A percentile compares a stretch with the other conserved stretches of the same genome.
Evolutionary conservation across 2,888 invertebrate species (phyloP).

Genomic region (Meiosimyza decipiens): DNA sequence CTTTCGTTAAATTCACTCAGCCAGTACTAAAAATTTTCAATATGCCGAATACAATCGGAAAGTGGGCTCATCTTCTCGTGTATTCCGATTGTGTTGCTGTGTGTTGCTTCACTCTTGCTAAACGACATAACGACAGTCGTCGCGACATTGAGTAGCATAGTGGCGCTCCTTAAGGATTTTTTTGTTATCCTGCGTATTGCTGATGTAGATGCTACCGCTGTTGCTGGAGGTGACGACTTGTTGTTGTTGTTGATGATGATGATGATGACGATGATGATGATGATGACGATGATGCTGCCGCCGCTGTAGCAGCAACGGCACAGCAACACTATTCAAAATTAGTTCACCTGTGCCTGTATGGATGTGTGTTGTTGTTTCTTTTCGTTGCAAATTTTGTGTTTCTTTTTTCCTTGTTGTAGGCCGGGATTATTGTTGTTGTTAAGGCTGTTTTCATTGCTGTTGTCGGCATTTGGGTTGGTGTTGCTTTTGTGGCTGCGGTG

Average conservation of each 20-base stretch:
- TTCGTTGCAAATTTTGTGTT: background rate
- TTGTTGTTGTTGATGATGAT: background rate
- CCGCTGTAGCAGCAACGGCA: background rate
- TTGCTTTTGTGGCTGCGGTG: background rate
- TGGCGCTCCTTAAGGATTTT: constrained; percentile 14
- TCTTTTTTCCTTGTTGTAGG: background rate
- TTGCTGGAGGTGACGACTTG: constrained; percentile 1
- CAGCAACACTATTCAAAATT: constrained; percentile 1
- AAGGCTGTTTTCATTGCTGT: background rate
- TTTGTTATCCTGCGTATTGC: background rate
- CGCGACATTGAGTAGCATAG: no score
- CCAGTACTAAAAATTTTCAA: background rate
- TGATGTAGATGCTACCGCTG: background rate
- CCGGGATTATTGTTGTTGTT: background rate
- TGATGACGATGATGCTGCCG: background rate
- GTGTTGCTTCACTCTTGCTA: no score
- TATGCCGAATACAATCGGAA: background rate
- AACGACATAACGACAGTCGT: no score
- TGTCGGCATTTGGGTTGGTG: background rate
- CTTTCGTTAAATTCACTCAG: background rate
- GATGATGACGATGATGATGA: background rate
- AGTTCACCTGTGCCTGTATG: constrained; percentile 10
- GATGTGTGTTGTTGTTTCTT: background rate
- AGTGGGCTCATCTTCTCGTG: background rate
- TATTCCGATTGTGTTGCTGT: no score